A percentile compares a stretch with the other conserved stretches of the same genome.
phyloP scores from a whole-genome alignment of 37 sponge, comb jelly and placozoan genomes.

The Chondrosia reniformis region DNA sequence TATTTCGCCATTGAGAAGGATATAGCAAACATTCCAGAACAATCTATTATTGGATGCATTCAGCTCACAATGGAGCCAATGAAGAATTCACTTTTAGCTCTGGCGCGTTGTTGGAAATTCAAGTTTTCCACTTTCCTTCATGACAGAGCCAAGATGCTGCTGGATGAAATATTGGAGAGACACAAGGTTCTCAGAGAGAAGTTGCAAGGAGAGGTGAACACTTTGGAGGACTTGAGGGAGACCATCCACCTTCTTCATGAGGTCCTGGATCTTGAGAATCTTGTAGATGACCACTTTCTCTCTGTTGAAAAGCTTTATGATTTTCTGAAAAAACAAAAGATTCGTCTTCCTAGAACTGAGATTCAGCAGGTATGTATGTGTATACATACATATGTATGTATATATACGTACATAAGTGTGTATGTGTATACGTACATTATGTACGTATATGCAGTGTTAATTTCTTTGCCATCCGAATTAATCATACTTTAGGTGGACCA shows the following conservation, averaged over 20 bases:
- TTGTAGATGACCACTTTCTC: constrained; percentile 63
- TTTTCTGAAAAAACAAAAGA: constrained; percentile 45
- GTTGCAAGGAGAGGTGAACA: constrained; percentile 51
- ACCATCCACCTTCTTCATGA: constrained; percentile 60
- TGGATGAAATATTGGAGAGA: constrained; percentile 51
- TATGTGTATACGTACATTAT: too few species aligned
- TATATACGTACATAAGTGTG: too few species aligned
- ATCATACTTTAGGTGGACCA: too few species aligned
- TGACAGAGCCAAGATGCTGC: constrained; percentile 53
- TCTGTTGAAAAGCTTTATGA: constrained; percentile 72
- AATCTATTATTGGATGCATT: constrained; percentile 45
- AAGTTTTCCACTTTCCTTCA: constrained; percentile 76
- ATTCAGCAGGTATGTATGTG: constrained; percentile 20
- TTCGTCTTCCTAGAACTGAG: constrained; percentile 17
- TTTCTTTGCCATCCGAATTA: too few species aligned
- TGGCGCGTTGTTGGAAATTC: constrained; percentile 72
- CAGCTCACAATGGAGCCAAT: constrained; percentile 62
- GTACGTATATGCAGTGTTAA: too few species aligned
- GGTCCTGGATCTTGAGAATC: constrained; percentile 68
- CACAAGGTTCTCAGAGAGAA: constrained; percentile 41
- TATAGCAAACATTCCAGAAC: constrained; percentile 42
- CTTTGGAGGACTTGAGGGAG: constrained; percentile 45
- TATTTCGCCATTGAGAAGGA: constrained; percentile 53
- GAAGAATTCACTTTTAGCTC: constrained; percentile 63
- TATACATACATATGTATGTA: too few species aligned